A percentile compares a stretch with the other conserved stretches of the same genome.
Conservation (phyloP, 2,888 invertebrate species). For the Luperina testacea region DNA sequence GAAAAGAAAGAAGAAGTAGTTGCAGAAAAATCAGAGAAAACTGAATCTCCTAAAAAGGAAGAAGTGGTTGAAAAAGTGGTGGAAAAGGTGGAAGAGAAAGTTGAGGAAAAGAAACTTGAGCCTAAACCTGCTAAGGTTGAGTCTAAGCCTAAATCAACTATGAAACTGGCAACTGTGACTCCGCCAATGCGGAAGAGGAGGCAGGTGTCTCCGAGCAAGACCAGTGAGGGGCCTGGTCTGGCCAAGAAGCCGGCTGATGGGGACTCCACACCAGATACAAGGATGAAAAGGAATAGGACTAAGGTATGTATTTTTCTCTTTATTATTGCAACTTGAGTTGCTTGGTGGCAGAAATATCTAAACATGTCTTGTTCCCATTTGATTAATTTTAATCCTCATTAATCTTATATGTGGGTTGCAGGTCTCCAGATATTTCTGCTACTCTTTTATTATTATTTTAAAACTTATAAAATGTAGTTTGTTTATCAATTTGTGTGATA, state of each 20-base stretch:
- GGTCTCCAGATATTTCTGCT: constrained; percentile 7
- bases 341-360: constrained; percentile 8
- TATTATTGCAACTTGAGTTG: not conserved
- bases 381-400: not conserved
- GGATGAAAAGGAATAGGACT: constrained; percentile 86
- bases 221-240: constrained; percentile 78
- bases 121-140: constrained; percentile 78
- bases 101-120: constrained; percentile 77
- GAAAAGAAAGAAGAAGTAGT: constrained; percentile 75
- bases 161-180: constrained; percentile 90
- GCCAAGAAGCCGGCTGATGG: constrained; percentile 82
- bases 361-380: not conserved
- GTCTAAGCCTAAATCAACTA: constrained; percentile 85
- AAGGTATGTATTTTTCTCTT: constrained; percentile 77
- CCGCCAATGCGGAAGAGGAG: constrained; percentile 90
- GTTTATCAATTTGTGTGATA: constrained; percentile 20
- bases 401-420: not conserved
- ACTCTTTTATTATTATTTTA: not conserved
- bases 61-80: constrained; percentile 67
- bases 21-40: constrained; percentile 68
- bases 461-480: not conserved
- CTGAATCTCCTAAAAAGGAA: constrained; percentile 69
- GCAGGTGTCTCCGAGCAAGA: constrained; percentile 84
- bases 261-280: constrained; percentile 82
- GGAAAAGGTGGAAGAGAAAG: constrained; percentile 78